Conservation (phyloP, 2,113 vertebrate genomes). For the Tupaia chinensis region DNA sequence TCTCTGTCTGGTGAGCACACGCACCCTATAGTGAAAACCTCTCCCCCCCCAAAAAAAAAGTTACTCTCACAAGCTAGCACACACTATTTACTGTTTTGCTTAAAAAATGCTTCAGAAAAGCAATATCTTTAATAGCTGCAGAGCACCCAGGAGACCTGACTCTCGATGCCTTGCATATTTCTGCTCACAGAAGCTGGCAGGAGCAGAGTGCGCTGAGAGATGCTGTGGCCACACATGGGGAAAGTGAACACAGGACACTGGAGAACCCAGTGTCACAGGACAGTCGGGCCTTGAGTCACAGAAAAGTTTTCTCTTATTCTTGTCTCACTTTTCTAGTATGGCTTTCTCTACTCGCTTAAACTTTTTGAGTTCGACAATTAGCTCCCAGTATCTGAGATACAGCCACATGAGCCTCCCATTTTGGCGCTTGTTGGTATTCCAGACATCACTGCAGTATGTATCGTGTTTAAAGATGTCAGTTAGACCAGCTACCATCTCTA, state of each 20-base stretch:
- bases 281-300: neutral
- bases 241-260: neutral
- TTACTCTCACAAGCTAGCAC: too few relatives aligned
- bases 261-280: too few relatives aligned
- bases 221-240: neutral
- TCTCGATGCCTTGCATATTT: neutral
- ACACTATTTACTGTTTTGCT: neutral
- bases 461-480: slow-evolving; percentile 96
- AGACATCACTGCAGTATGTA: slow-evolving; percentile 91
- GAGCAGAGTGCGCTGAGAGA: neutral
- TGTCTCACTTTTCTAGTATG: slow-evolving; percentile 84
- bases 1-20: too few relatives aligned
- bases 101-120: neutral
- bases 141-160: neutral
- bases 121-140: neutral
- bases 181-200: neutral
- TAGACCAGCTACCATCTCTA: slow-evolving; percentile 91
- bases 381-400: slow-evolving; percentile 96
- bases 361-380: slow-evolving; percentile 91
- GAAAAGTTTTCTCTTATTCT: neutral
- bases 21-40: too few relatives aligned
- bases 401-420: slow-evolving; percentile 98
- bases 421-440: slow-evolving; percentile 91
- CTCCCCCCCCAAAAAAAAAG: too few relatives aligned
- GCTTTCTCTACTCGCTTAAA: slow-evolving; percentile 91